Conservation (phyloP, 92 coral and sea anemone species). For the Pocillopora meandrina region DNA sequence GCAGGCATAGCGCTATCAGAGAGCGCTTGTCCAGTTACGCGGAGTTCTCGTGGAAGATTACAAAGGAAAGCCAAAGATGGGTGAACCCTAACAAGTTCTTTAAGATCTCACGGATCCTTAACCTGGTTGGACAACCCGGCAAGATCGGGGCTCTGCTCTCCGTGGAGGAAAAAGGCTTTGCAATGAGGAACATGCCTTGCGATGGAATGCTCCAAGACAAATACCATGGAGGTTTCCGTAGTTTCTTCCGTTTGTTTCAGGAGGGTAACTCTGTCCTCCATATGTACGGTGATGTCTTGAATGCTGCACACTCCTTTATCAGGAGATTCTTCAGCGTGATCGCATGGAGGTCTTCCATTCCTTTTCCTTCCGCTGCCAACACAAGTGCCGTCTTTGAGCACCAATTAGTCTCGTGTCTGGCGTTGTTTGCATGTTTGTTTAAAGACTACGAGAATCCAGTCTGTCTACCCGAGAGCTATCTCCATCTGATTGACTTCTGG, state of each 20-base stretch:
- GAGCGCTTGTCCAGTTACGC: constrained; percentile 64
- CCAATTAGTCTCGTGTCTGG: constrained; percentile 71
- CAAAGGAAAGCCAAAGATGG: constrained; percentile 47
- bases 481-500: constrained; percentile 61
- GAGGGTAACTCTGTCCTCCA: constrained; percentile 52
- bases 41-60: constrained; percentile 48
- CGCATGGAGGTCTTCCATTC: constrained; percentile 51
- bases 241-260: constrained; percentile 56
- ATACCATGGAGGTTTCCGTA: constrained; percentile 28
- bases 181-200: constrained; percentile 20
- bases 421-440: constrained; percentile 67
- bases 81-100: constrained; percentile 61
- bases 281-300: constrained; percentile 56
- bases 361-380: constrained; percentile 73
- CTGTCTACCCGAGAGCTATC: constrained; percentile 87
- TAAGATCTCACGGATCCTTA: constrained; percentile 61
- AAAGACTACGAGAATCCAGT: constrained; percentile 51
- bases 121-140: constrained; percentile 53
- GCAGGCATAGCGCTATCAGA: constrained; percentile 40
- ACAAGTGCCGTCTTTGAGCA: constrained; percentile 79
- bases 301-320: constrained; percentile 38
- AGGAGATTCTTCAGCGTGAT: constrained; percentile 54
- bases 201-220: constrained; percentile 60
- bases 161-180: constrained; percentile 63
- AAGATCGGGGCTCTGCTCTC: constrained; percentile 46